Conservation (phyloP, 1,140 invertebrate genomes). For the Thaumatotibia leucotreta region DNA sequence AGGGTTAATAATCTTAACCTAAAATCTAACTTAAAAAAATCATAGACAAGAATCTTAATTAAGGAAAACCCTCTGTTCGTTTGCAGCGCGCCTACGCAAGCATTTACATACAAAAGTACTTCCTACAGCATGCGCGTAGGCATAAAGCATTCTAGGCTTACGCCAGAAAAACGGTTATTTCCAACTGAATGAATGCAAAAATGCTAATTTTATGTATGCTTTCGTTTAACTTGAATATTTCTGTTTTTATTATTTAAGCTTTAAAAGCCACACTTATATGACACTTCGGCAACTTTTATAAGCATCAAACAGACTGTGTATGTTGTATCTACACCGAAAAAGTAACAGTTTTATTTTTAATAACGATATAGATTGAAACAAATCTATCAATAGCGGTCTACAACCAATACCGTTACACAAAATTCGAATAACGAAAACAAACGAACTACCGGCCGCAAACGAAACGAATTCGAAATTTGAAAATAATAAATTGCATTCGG, state of each 20-base stretch:
- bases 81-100: slow-evolving; percentile 51
- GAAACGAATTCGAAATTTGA: slow-evolving; percentile 19
- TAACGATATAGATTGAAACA: neutral
- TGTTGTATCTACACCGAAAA: no score
- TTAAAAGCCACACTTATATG: no score
- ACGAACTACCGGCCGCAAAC: neutral
- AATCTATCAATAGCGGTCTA: neutral
- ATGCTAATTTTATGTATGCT: neutral
- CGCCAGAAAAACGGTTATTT: slow-evolving; percentile 8
- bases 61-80: slow-evolving; percentile 5
- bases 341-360: neutral
- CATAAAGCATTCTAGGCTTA: slow-evolving; percentile 43
- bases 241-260: no score
- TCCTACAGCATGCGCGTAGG: slow-evolving; percentile 49
- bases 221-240: neutral
- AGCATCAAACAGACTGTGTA: no score
- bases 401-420: neutral
- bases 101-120: slow-evolving; percentile 74
- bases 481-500: slow-evolving; percentile 27
- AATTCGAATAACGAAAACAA: neutral
- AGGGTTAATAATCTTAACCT: neutral
- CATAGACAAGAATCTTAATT: slow-evolving; percentile 10
- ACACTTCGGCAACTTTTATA: no score
- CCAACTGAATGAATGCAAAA: neutral
- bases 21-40: neutral